Conservation (phyloP, 2,797 vertebrate genomes). For the Urophycis tenuis region DNA sequence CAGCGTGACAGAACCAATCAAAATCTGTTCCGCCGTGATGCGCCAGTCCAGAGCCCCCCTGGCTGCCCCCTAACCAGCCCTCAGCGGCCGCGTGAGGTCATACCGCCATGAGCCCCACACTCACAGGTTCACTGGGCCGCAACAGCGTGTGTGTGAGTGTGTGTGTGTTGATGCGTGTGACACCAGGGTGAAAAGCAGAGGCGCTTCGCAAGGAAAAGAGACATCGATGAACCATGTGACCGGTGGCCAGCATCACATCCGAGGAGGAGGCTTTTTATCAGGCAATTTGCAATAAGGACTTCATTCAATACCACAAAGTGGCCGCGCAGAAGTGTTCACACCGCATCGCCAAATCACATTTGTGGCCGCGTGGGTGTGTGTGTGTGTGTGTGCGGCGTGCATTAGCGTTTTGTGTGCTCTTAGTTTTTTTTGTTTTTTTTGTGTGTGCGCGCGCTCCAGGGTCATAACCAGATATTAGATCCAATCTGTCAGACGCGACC, state of each 20-base stretch:
- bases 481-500: constrained; percentile 34
- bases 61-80: constrained; percentile 33
- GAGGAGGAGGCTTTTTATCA: no score
- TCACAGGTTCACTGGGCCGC: constrained; percentile 22
- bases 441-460: not conserved
- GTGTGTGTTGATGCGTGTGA: not conserved
- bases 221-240: not conserved
- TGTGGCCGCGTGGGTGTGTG: no score
- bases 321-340: not conserved
- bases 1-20: constrained; percentile 50
- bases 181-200: no score
- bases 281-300: not conserved
- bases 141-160: not conserved
- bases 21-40: constrained; percentile 49
- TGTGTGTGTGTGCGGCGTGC: not conserved
- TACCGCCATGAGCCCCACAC: constrained; percentile 42
- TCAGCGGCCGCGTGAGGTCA: constrained; percentile 39
- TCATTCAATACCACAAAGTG: not conserved
- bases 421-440: not conserved
- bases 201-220: no score
- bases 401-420: not conserved
- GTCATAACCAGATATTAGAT: constrained; percentile 25
- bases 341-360: not conserved
- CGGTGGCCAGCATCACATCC: not conserved
- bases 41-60: constrained; percentile 35